Evolutionary conservation across 2,888 invertebrate genomes (phyloP), one percentile per base, ranked within the genome.

Genomic region (Drepanosiphum platanoidis): DNA sequence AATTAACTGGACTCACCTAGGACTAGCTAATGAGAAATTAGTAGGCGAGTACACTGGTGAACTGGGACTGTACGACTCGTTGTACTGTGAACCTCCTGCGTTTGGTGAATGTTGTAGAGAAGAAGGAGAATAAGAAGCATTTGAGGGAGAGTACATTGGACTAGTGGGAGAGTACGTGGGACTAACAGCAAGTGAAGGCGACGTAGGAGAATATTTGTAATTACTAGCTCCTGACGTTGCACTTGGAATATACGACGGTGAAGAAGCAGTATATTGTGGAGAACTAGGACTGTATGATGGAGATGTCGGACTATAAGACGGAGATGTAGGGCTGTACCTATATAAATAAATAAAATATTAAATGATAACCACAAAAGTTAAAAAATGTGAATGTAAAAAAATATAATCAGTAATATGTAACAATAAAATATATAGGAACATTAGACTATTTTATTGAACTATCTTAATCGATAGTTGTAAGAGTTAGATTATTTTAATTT

Each of bases 101-200:
- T 68, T 68, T n/a, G 84, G 68, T n/a, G 77, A 68, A 15, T 39
- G 52, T 30, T 77, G 84, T 61, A 82, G n/a, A 30, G 84, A 84
- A 15, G 77, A 84, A 18, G 94, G 94, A 15, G 92, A 90, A 87
- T 94, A 87, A 68, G 87, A 87, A 36, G 87, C 93, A 88, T 94
- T 92, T 86, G 95, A 94, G 1, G 95, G 95, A 0, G 95, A 95
- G 89, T 95, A 95, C 89, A 92, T 93, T 0, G 94, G 95, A 87
- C 94, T 95, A 0, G 95, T 94, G 3, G 96, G 96, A 2, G 95
- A 94, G 90, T 97, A 97, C 88, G 94, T 94, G 0, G 96, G 97
- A 87, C 84, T 77, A 22, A 94, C 0, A 96, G 97, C 1, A 95
- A 94, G 89, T 95, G 96, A 83, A 93, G 94, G 0, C 96, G 95